phyloP scores from a whole-genome alignment of 2,113 vertebrate species.

The Rhynchopsitta pachyrhyncha region DNA sequence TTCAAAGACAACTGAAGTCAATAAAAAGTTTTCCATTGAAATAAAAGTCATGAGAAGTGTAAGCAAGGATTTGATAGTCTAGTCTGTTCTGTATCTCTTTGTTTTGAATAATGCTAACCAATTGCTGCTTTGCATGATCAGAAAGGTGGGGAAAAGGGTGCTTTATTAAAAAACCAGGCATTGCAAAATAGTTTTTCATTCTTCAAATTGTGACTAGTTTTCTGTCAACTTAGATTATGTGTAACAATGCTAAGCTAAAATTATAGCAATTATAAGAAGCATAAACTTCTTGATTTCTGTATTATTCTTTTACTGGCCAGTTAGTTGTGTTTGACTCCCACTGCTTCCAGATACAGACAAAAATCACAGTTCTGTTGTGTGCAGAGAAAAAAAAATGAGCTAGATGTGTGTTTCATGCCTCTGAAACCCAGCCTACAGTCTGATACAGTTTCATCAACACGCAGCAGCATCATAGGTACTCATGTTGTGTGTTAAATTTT shows the following conservation, averaged over 20 bases:
- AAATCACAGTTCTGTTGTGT: neutral
- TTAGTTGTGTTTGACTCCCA: neutral
- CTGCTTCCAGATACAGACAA: neutral
- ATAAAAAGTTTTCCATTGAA: conserved; percentile 37
- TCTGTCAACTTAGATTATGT: neutral
- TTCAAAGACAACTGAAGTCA: conserved; percentile 44
- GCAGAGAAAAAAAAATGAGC: neutral
- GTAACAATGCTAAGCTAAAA: neutral
- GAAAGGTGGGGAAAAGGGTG: neutral
- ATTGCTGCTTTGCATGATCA: neutral
- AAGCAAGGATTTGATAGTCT: neutral
- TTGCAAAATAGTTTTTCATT: neutral
- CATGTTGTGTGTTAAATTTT: neutral
- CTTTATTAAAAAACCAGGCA: neutral
- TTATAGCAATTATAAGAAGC: neutral
- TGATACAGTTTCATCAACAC: neutral
- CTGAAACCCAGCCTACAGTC: neutral
- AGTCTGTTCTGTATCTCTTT: neutral
- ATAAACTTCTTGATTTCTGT: neutral
- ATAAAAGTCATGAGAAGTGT: conserved; percentile 8
- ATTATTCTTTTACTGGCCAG: neutral
- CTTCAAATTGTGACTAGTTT: neutral
- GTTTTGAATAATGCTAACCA: neutral
- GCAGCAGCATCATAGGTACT: neutral
- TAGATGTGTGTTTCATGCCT: neutral